Percentiles rank a stretch among this genome's conserved stretches.
These are phyloP conservation scores for Sitophilus oryzae DNA, from an alignment of 1,140 invertebrate species.

Conservation along the genomic window DNA sequence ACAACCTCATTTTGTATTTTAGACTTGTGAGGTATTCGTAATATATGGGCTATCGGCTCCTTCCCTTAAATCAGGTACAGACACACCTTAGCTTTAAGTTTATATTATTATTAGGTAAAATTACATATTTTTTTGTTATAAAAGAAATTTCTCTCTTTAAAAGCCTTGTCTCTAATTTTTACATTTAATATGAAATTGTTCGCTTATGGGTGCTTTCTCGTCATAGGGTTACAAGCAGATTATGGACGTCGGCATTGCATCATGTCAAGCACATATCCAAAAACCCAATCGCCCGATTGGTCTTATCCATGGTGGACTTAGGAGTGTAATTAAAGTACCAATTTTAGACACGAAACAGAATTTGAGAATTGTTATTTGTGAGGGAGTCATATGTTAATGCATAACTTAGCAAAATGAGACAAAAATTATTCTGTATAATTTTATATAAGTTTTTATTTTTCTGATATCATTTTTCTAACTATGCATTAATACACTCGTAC, in stretches of 20 bases:
- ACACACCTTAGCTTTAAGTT: slow-evolving; percentile 37
- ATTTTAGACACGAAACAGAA: slow-evolving; percentile 1
- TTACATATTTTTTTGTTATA: slow-evolving; percentile 1
- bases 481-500: too few species aligned
- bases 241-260: slow-evolving; percentile 34
- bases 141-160: too few species aligned
- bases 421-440: not conserved
- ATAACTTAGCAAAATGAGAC: too few species aligned
- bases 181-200: slow-evolving; percentile 12
- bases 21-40: slow-evolving; percentile 42
- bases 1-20: slow-evolving; percentile 46
- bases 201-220: slow-evolving; percentile 44
- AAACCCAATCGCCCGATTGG: slow-evolving; percentile 36
- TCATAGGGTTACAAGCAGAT: slow-evolving; percentile 40
- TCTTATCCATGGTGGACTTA: slow-evolving; percentile 34
- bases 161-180: slow-evolving; percentile 4
- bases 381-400: slow-evolving; percentile 2
- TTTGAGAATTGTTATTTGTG: slow-evolving; percentile 8
- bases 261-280: slow-evolving; percentile 27
- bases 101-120: slow-evolving; percentile 16
- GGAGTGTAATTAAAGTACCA: slow-evolving; percentile 29
- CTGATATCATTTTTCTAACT: too few species aligned
- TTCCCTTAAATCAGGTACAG: slow-evolving; percentile 43
- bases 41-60: slow-evolving; percentile 44
- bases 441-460: too few species aligned